Base-by-base conservation (phyloP, 2,888 invertebrate species). In the Flexamia atlantica region DNA sequence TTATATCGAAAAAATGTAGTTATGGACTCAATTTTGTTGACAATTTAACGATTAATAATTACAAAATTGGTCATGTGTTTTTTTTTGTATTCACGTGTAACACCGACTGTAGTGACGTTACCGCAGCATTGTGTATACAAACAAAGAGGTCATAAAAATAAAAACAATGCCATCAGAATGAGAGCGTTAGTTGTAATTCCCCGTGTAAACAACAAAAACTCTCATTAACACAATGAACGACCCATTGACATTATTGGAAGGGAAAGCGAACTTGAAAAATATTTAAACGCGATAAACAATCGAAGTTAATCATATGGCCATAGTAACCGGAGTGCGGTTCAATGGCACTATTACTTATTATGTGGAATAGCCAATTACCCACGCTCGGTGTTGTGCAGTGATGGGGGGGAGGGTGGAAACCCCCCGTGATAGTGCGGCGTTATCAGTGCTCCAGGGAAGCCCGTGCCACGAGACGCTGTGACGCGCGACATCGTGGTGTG, bases 301-400 rank as follows among this genome's bases (percentile, higher is more conserved):
- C 23, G 23, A 23, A 23, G 70, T 17, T 76, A 76, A 76, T 76
- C 74, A 76, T 76, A 76, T 46, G 74, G 74, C 46, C 28, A 28
- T 76, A 76, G 74, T 57, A 57, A 36, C 53, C 76, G 40, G 70
- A 40, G 42, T 42, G 50, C 53, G 76, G 76, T 76, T 57, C 32
- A 79, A 30, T 79, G 79, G 32, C 32, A 57, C 79, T 79, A 72
- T 82, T 72, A 72, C 82, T 82, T 72, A 82, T 82, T 70, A 82
- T 72, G 82, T 72, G 70, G 28, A 82, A 82, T 46, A 36, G 53
- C 53, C 82, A 82, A 82, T 82, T 82, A 81, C 72, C 57, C 50
- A 50, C n/a, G 50, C 50, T 70, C 23, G 53, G 68, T 30, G 30
- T 68, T 9, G 30, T 40, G 79, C 9, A n/a, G 42, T n/a, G n/a